Evolutionary conservation across 2,797 vertebrate species (phyloP).

Genomic region (Acipenser oxyrinchus): DNA sequence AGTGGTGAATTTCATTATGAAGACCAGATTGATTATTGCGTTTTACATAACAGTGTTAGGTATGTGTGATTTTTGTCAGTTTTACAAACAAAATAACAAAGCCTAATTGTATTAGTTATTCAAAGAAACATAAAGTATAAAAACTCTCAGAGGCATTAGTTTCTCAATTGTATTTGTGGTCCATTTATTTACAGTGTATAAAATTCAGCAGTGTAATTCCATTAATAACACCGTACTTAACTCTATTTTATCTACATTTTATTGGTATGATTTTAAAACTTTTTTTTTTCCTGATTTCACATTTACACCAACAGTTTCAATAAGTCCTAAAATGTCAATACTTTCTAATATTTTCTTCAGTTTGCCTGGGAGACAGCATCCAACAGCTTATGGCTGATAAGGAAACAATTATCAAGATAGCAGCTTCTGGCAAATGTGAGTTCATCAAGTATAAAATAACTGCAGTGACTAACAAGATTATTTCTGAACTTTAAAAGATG

Average conservation of each 20-base stretch:
- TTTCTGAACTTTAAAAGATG: neutral
- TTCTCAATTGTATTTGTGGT: too few species aligned
- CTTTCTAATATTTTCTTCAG: conserved; percentile 5
- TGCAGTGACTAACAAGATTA: neutral
- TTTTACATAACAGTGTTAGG: conserved; percentile 2
- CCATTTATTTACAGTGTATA: neutral
- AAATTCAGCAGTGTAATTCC: neutral
- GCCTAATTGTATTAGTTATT: neutral
- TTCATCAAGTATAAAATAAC: neutral
- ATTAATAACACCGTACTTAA: neutral
- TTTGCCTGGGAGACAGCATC: conserved; percentile 5
- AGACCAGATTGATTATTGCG: neutral
- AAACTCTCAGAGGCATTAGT: too few species aligned
- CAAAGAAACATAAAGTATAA: neutral
- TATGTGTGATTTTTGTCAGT: conserved; percentile 1
- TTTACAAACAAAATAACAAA: neutral
- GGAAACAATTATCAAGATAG: conserved; percentile 21
- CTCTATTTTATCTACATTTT: neutral
- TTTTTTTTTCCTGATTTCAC: neutral
- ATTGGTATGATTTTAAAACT: neutral
- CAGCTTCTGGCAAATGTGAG: conserved; percentile 22
- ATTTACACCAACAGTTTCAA: too few species aligned
- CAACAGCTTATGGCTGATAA: conserved; percentile 23
- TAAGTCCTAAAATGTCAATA: too few species aligned
- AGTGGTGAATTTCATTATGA: neutral